Evolutionary conservation across 2,888 invertebrate species (phyloP).

Genomic region (Colletes collaris): DNA sequence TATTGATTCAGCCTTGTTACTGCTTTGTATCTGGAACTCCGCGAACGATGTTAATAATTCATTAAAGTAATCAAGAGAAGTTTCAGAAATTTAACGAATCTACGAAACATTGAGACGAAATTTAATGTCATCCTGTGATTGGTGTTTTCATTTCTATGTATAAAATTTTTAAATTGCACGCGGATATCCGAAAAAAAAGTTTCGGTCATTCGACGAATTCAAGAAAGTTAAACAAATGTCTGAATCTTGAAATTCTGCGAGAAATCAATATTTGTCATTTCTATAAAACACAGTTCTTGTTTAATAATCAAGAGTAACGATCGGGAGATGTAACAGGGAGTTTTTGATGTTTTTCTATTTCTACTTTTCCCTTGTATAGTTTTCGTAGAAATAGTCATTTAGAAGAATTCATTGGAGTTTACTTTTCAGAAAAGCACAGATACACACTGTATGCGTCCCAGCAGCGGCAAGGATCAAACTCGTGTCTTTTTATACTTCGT

Average conservation of each 20-base stretch:
- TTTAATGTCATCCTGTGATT: not conserved
- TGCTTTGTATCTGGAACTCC: conserved; percentile 16
- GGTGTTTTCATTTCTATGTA: not conserved
- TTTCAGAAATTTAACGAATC: not conserved
- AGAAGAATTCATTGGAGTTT: not conserved
- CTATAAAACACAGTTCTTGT: not conserved
- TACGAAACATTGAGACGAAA: not conserved
- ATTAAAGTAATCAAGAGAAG: not conserved
- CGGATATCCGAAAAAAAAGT: not conserved
- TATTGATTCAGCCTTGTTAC: conserved; percentile 45
- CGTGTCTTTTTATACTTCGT: conserved; percentile 19
- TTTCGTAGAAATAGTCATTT: not conserved
- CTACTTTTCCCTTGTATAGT: not conserved
- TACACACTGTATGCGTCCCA: conserved; percentile 4
- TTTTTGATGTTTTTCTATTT: not conserved
- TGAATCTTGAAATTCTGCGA: no score
- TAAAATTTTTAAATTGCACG: not conserved
- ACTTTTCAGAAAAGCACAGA: not conserved
- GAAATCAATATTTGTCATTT: no score
- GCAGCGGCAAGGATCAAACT: conserved; percentile 16
- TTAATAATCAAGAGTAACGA: not conserved
- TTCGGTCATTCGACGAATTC: no score
- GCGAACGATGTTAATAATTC: conserved; percentile 26
- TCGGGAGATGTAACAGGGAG: not conserved
- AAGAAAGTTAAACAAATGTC: not conserved